Conservation (phyloP, 2,888 invertebrate species). For the Amorpha juglandis region DNA sequence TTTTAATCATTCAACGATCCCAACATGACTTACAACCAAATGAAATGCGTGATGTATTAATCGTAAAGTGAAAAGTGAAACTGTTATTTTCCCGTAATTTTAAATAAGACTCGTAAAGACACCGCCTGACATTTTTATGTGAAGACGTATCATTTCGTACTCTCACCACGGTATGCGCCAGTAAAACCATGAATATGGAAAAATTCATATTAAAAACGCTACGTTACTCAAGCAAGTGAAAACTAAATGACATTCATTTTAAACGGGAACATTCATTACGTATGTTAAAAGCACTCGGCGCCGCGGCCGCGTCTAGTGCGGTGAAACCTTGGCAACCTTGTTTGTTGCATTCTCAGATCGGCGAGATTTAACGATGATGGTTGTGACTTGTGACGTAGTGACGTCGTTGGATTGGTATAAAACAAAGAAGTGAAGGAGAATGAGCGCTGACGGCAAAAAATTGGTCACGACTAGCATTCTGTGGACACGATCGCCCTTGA, state of each 20-base stretch:
- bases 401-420: neutral
- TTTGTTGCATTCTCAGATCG: constrained; percentile 40
- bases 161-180: neutral
- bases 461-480: constrained; percentile 16
- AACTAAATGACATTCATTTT: constrained; percentile 25
- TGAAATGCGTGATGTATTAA: neutral
- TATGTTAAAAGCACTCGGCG: constrained; percentile 27
- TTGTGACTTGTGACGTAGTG: constrained; percentile 29
- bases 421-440: constrained; percentile 9
- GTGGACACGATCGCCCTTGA: neutral
- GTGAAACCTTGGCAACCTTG: constrained; percentile 40
- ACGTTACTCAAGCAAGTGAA: constrained; percentile 24
- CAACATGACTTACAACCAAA: neutral
- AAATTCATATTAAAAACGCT: constrained; percentile 5
- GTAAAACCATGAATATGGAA: constrained; percentile 13
- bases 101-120: neutral
- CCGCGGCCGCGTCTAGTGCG: constrained; percentile 19
- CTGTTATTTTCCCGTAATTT: neutral
- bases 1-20: too few relatives aligned
- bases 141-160: constrained; percentile 11
- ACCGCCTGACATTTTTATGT: neutral
- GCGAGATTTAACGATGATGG: constrained; percentile 30
- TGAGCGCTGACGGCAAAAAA: neutral
- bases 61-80: neutral
- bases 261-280: constrained; percentile 21